Conservation (phyloP, 2,797 vertebrate species). For the Lophotriccus pileatus region DNA sequence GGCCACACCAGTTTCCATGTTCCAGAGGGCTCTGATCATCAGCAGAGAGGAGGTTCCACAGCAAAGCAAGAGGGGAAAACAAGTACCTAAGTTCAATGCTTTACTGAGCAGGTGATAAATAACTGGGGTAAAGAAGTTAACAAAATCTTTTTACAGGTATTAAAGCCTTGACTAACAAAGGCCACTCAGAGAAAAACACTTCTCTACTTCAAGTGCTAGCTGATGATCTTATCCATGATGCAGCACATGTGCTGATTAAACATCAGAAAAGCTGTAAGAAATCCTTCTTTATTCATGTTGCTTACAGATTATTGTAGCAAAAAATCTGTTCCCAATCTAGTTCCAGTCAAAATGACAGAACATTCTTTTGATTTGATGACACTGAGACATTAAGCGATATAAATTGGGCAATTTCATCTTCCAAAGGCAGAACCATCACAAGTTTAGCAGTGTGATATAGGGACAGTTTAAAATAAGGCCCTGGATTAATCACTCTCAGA, state of each 20-base stretch:
- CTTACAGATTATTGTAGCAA: background rate
- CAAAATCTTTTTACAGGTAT: background rate
- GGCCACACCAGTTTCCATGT: background rate
- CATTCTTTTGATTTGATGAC: background rate
- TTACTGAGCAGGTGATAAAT: background rate
- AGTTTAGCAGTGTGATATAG: background rate
- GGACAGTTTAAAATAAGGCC: constrained; percentile 7
- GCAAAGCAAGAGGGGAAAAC: background rate
- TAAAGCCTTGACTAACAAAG: background rate
- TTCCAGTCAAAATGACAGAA: background rate
- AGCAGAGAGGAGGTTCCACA: background rate
- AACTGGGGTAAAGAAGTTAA: background rate
- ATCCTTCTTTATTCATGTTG: background rate
- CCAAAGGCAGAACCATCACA: background rate
- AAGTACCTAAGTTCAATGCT: background rate
- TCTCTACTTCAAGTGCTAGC: background rate
- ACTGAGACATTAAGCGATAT: background rate
- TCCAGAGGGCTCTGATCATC: background rate
- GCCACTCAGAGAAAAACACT: background rate
- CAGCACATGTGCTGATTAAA: background rate
- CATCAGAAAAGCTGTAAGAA: background rate
- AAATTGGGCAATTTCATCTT: constrained; percentile 7
- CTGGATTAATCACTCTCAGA: constrained; percentile 12
- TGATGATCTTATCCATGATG: background rate
- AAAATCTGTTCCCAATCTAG: background rate